These are phyloP conservation scores for Syndactyla subalaris DNA, from an alignment of 2,797 vertebrate genomes.

Conservation along the genomic window DNA sequence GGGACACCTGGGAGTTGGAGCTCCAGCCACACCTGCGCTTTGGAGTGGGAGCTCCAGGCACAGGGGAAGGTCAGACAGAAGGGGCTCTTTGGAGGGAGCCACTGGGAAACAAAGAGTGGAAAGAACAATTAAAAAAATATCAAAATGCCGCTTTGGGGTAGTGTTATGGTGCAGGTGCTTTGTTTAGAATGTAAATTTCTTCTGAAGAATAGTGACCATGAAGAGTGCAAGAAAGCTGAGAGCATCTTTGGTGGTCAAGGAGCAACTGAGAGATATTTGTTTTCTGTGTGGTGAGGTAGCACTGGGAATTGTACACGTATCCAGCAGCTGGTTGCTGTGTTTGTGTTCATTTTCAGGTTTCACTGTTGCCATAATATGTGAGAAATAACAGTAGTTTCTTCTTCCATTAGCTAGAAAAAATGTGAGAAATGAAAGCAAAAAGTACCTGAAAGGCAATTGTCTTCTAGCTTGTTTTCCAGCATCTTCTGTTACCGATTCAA, in stretches of 20 bases:
- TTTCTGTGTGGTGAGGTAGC: neutral
- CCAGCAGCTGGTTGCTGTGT: neutral
- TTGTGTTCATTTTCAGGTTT: neutral
- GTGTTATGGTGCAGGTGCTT: fast-evolving
- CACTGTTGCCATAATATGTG: neutral
- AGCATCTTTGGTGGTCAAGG: neutral
- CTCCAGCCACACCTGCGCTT: fast-evolving
- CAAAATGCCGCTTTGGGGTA: neutral
- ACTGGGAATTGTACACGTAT: neutral
- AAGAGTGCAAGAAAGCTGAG: neutral
- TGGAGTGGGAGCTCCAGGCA: fast-evolving
- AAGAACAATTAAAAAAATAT: neutral
- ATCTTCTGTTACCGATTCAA: neutral
- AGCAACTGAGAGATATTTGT: neutral
- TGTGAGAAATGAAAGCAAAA: neutral
- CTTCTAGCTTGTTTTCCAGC: neutral
- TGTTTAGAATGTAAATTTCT: neutral
- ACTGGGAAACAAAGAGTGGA: neutral
- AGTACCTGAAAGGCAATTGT: neutral
- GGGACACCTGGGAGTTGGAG: neutral
- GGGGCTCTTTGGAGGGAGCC: fast-evolving
- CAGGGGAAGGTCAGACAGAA: neutral
- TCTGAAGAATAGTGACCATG: fast-evolving
- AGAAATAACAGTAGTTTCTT: neutral
- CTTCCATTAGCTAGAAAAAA: neutral